Conservation (phyloP, 2,888 invertebrate species). For the Polydesmus complanatus region DNA sequence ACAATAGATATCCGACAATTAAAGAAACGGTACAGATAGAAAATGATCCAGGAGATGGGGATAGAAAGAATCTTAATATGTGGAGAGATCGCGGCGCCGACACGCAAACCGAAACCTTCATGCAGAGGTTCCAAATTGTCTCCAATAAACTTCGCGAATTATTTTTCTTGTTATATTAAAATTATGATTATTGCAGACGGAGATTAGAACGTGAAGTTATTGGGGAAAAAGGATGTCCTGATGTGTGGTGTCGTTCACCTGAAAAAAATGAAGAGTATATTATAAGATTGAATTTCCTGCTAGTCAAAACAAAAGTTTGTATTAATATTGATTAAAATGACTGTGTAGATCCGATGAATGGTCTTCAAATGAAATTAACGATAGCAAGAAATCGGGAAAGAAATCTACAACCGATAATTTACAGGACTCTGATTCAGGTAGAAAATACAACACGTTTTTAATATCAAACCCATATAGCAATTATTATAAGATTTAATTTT, state of each 20-base stretch:
- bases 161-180: neutral
- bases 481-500: neutral
- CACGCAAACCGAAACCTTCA: neutral
- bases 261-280: conserved; percentile 7
- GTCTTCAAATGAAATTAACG: neutral
- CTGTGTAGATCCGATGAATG: conserved; percentile 3
- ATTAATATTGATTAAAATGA: neutral
- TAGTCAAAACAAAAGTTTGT: neutral
- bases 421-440: neutral
- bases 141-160: no score
- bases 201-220: conserved; percentile 16
- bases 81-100: no score
- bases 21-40: neutral
- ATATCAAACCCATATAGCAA: neutral
- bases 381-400: neutral
- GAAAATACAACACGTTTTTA: no score
- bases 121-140: neutral
- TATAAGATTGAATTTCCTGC: neutral
- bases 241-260: conserved; percentile 14
- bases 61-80: no score
- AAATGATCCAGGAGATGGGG: neutral
- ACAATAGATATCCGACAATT: neutral
- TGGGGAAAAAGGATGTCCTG: conserved; percentile 8
- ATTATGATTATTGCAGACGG: conserved; percentile 2
- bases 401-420: neutral